phyloP scores from a whole-genome alignment of 2,888 invertebrate genomes.

The Fissipunctia ypsillon region DNA sequence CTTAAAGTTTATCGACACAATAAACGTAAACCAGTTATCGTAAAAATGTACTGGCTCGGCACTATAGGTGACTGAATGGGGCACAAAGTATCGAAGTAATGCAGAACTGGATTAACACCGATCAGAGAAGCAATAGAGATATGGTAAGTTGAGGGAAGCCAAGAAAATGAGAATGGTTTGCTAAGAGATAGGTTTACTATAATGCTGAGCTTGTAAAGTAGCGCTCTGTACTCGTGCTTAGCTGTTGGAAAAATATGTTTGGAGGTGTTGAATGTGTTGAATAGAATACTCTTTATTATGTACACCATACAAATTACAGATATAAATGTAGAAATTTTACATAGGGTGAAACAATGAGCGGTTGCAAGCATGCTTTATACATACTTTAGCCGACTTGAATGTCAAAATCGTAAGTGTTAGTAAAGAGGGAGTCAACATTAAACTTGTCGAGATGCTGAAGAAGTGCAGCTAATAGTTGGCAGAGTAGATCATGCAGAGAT shows the following conservation, averaged over 20 bases:
- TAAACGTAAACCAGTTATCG: slow-evolving; percentile 57
- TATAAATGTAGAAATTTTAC: no score
- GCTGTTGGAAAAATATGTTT: neutral
- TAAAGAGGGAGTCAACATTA: neutral
- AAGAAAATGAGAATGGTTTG: neutral
- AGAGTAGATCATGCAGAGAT: neutral
- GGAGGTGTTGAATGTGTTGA: neutral
- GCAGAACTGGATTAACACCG: slow-evolving; percentile 19
- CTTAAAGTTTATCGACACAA: slow-evolving; percentile 50
- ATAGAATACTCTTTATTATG: no score
- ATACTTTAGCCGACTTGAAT: neutral
- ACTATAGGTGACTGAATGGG: slow-evolving; percentile 37
- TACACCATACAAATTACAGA: no score
- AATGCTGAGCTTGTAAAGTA: neutral
- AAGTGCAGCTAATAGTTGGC: neutral
- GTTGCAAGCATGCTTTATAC: neutral
- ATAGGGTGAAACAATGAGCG: no score
- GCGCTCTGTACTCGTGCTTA: neutral
- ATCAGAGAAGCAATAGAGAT: neutral
- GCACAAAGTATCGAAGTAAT: slow-evolving; percentile 40
- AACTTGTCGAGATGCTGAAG: neutral
- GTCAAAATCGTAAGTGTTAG: neutral
- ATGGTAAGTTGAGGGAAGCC: neutral
- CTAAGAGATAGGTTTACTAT: no score
- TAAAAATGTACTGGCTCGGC: slow-evolving; percentile 39